phyloP scores from a whole-genome alignment of 2,888 invertebrate species.

The Monopis laevigella region DNA sequence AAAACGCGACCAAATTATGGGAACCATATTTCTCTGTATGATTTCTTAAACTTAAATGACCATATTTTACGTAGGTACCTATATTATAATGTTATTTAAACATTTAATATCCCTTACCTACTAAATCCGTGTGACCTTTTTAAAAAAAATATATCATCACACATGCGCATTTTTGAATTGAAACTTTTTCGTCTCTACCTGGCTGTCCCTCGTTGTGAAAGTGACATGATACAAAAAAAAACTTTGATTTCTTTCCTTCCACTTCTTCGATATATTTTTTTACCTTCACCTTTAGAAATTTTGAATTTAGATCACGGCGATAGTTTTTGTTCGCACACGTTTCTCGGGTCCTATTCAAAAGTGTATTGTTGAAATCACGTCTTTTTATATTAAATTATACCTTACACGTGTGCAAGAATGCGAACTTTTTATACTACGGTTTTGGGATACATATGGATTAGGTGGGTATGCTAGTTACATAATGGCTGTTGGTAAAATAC shows the following conservation, averaged over 20 bases:
- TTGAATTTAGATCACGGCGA: constrained; percentile 44
- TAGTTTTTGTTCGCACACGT: constrained; percentile 47
- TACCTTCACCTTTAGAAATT: constrained; percentile 36
- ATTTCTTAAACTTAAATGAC: no score
- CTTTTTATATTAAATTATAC: constrained; percentile 38
- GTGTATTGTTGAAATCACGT: constrained; percentile 22
- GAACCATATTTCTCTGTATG: no score
- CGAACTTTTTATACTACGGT: no score
- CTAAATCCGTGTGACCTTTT: no score
- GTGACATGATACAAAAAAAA: constrained; percentile 54
- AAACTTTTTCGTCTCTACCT: not conserved
- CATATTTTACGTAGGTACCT: no score
- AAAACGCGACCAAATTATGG: no score
- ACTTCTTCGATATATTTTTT: constrained; percentile 27
- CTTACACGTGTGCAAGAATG: no score
- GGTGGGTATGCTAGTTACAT: no score
- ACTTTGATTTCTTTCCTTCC: constrained; percentile 39
- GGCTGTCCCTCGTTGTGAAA: constrained; percentile 45
- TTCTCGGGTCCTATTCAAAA: constrained; percentile 13
- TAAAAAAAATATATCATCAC: not conserved
- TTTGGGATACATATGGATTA: no score
- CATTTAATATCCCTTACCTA: no score
- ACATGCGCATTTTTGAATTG: not conserved
- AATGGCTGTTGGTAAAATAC: no score
- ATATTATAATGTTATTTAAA: no score